phyloP scores from a whole-genome alignment of 2,797 vertebrate genomes.

The Gadopsis bispinosus region DNA sequence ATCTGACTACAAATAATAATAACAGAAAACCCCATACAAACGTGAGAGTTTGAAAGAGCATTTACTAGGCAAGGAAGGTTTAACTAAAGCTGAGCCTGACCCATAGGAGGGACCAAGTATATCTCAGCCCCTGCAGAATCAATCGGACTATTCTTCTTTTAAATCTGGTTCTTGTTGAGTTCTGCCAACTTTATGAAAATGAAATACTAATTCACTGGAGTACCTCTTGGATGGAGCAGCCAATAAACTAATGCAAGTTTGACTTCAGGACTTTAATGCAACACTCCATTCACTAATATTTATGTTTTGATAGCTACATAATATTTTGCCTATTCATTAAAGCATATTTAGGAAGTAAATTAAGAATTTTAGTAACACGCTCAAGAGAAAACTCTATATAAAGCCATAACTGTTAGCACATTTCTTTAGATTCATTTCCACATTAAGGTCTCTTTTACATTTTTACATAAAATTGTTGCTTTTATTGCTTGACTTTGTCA shows the following conservation, averaged over 20 bases:
- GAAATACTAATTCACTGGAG: conserved; percentile 9
- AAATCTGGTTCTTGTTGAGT: background rate
- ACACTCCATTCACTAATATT: background rate
- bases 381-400: background rate
- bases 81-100: background rate
- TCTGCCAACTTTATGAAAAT: conserved; percentile 27
- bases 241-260: conserved; percentile 1
- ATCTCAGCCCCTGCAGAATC: background rate
- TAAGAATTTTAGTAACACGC: background rate
- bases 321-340: background rate
- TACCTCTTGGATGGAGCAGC: background rate
- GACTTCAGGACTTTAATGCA: conserved; percentile 10
- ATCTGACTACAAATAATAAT: background rate
- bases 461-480: background rate
- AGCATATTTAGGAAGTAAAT: background rate
- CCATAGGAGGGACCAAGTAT: background rate
- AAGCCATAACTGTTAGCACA: background rate
- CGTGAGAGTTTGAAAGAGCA: background rate
- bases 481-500: background rate
- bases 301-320: background rate
- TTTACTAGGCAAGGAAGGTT: background rate
- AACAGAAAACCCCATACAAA: background rate
- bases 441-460: background rate
- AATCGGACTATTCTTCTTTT: background rate
- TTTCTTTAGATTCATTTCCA: background rate